Percentiles rank a stretch among this genome's conserved stretches.
These are phyloP conservation scores for Heterotis niloticus DNA, from an alignment of 2,113 vertebrate genomes.

Conservation along the genomic window DNA sequence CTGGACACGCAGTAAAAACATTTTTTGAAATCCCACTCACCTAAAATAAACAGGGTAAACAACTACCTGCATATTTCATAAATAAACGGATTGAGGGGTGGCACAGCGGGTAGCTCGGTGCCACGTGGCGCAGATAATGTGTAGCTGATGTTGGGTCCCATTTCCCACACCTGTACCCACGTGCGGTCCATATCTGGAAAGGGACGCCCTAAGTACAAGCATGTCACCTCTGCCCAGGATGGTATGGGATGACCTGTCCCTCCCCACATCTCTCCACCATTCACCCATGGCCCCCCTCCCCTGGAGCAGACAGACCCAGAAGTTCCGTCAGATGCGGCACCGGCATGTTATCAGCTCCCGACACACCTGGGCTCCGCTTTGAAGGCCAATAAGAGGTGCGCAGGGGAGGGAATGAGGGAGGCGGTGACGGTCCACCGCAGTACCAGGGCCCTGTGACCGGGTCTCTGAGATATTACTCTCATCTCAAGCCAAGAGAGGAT, in stretches of 20 bases:
- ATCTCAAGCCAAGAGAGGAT: background rate
- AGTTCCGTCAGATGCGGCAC: background rate
- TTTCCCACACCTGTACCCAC: background rate
- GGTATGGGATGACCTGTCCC: background rate
- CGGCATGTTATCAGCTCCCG: background rate
- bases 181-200: background rate
- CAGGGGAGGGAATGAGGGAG: no score
- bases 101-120: no score
- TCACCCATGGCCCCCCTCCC: background rate
- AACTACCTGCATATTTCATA: background rate
- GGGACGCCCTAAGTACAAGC: background rate
- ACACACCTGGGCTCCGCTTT: background rate
- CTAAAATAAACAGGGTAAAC: no score
- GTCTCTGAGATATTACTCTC: background rate
- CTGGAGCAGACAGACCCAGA: background rate
- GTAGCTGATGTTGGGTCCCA: background rate
- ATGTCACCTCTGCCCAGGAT: background rate
- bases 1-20: background rate
- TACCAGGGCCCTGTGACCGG: background rate
- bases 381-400: background rate
- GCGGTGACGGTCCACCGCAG: no score
- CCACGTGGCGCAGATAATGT: background rate
- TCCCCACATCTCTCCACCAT: background rate
- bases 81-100: background rate
- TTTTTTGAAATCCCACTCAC: background rate